phyloP scores from a whole-genome alignment of 2,113 vertebrate species.

The Cromileptes altivelis region DNA sequence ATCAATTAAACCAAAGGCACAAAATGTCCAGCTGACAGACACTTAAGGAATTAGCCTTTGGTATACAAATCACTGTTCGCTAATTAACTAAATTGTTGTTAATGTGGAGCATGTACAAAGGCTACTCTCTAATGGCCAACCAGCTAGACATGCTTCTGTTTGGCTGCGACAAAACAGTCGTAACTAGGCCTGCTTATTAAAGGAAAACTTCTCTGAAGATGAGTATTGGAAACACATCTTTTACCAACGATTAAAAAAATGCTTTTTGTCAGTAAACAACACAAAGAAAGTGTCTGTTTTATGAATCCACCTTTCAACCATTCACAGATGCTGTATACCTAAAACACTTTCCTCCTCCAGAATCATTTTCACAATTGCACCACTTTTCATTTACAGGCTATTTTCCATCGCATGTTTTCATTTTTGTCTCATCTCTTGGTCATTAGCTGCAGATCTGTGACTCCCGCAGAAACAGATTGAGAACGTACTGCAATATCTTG shows the following conservation, averaged over 20 bases:
- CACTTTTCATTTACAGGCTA: conserved; percentile 46
- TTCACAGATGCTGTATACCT: conserved; percentile 20
- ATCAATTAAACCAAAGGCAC: conserved; percentile 70
- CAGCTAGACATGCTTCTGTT: conserved; percentile 42
- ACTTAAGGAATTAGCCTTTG: conserved; percentile 77
- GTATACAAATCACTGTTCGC: conserved; percentile 76
- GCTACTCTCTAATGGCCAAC: conserved; percentile 60
- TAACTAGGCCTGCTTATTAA: conserved; percentile 42
- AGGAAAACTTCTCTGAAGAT: conserved; percentile 17
- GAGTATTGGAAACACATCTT: conserved; percentile 5
- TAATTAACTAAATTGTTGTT: conserved; percentile 82
- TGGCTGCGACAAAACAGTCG: conserved; percentile 20
- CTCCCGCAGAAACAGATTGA: conserved; percentile 49
- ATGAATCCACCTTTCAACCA: conserved; percentile 10
- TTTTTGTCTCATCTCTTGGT: conserved; percentile 52
- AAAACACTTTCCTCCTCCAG: conserved; percentile 22
- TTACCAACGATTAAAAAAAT: conserved; percentile 18
- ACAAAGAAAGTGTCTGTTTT: conserved; percentile 4
- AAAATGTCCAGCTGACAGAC: conserved; percentile 68
- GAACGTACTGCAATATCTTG: conserved; percentile 22
- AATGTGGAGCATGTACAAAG: conserved; percentile 64
- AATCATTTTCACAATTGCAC: conserved; percentile 52
- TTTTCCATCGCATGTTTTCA: conserved; percentile 40
- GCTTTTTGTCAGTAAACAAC: conserved; percentile 20
- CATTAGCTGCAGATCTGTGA: conserved; percentile 65